A percentile compares a stretch with the other conserved stretches of the same genome.
Conservation (phyloP, 1,140 invertebrate genomes). For the Aphis craccivora region DNA sequence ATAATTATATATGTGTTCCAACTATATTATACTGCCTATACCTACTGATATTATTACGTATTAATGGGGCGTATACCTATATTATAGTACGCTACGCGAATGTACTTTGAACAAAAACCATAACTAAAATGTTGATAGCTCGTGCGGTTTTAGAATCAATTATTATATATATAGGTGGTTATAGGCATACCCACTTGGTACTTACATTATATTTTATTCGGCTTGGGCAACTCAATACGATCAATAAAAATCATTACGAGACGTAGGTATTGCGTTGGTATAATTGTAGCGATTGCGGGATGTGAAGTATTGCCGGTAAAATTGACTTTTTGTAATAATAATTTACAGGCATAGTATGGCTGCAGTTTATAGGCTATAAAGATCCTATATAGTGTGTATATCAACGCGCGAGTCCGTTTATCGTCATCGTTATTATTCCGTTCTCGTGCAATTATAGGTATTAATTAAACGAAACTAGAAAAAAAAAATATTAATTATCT, state of each 20-base stretch:
- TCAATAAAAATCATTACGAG: not conserved
- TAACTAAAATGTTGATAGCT: slow-evolving; percentile 27
- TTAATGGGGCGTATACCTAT: not conserved
- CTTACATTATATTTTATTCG: not conserved
- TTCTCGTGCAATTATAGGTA: too few relatives aligned
- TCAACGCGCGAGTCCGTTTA: too few relatives aligned
- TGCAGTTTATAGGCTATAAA: not conserved
- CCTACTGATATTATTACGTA: not conserved
- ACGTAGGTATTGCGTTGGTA: slow-evolving; percentile 5
- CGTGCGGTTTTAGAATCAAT: not conserved
- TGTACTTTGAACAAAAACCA: not conserved
- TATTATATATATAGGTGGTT: not conserved
- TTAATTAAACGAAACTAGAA: too few relatives aligned
- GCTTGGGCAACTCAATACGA: not conserved
- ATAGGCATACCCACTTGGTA: not conserved
- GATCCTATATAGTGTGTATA: not conserved
- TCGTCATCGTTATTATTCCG: too few relatives aligned
- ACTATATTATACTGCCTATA: not conserved
- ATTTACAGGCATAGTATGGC: not conserved
- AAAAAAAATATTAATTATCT: too few relatives aligned
- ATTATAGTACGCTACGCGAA: not conserved
- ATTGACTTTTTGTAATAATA: not conserved
- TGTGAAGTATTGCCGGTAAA: not conserved
- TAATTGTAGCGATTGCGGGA: not conserved
- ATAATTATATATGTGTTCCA: not conserved